These are phyloP conservation scores for Dione juno DNA, from an alignment of 2,888 invertebrate species.

Conservation along the genomic window DNA sequence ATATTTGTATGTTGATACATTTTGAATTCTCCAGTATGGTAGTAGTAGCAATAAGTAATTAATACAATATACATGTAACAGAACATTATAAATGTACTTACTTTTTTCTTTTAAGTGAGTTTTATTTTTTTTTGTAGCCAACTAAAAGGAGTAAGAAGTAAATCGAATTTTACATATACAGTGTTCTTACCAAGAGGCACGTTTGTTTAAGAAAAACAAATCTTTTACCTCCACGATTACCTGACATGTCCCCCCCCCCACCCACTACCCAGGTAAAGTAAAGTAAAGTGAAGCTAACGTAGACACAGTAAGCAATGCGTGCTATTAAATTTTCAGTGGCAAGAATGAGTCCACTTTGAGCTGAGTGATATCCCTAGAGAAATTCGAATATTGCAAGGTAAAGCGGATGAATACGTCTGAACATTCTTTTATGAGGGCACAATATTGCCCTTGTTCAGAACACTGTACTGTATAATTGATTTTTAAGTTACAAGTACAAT, in stretches of 20 bases:
- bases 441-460: conserved; percentile 18
- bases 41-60: too few relatives aligned
- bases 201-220: not conserved
- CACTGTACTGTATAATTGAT: conserved; percentile 19
- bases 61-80: too few relatives aligned
- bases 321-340: conserved; percentile 31
- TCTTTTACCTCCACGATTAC: conserved; percentile 3
- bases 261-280: too few relatives aligned
- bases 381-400: conserved; percentile 29
- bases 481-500: conserved; percentile 3
- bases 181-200: not conserved
- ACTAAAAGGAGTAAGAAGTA: too few relatives aligned
- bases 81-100: too few relatives aligned
- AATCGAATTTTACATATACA: too few relatives aligned
- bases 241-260: not conserved
- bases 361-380: conserved; percentile 31
- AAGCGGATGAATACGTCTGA: conserved; percentile 23
- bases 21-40: too few relatives aligned
- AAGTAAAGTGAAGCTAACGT: not conserved
- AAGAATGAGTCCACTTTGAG: conserved; percentile 30
- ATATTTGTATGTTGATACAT: too few relatives aligned
- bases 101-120: too few relatives aligned
- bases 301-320: conserved; percentile 24
- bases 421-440: conserved; percentile 20
- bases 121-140: too few relatives aligned